Conservation (phyloP, 2,888 invertebrate genomes). For the Rhagonycha lutea region DNA sequence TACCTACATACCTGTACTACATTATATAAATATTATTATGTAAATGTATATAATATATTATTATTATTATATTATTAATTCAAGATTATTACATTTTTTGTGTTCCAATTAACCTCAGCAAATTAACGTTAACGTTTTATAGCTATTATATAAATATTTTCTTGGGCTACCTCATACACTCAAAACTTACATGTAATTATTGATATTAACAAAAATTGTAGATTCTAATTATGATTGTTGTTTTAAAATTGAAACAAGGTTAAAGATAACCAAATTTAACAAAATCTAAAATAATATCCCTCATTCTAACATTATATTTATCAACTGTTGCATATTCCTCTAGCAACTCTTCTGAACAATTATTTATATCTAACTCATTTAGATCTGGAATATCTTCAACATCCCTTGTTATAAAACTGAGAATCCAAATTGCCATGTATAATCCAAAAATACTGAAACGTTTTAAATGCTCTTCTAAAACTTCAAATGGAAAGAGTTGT, state of each 20-base stretch:
- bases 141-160: no score
- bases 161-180: no score
- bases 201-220: no score
- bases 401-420: constrained; percentile 11
- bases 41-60: no score
- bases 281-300: constrained; percentile 10
- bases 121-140: no score
- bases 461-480: constrained; percentile 39
- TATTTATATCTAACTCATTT: neutral
- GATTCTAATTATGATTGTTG: no score
- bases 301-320: neutral
- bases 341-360: neutral
- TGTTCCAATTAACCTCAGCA: no score
- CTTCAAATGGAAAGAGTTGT: constrained; percentile 40
- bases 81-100: no score
- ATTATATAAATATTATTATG: no score
- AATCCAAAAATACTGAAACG: constrained; percentile 39
- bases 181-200: no score
- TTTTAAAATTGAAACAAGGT: neutral
- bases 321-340: neutral
- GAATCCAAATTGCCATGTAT: constrained; percentile 35
- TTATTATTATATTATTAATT: no score
- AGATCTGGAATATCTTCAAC: constrained; percentile 13
- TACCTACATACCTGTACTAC: no score
- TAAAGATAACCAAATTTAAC: constrained; percentile 4